Evolutionary conservation across 2,888 invertebrate genomes (phyloP).

Genomic region (Seladonia tumulorum): DNA sequence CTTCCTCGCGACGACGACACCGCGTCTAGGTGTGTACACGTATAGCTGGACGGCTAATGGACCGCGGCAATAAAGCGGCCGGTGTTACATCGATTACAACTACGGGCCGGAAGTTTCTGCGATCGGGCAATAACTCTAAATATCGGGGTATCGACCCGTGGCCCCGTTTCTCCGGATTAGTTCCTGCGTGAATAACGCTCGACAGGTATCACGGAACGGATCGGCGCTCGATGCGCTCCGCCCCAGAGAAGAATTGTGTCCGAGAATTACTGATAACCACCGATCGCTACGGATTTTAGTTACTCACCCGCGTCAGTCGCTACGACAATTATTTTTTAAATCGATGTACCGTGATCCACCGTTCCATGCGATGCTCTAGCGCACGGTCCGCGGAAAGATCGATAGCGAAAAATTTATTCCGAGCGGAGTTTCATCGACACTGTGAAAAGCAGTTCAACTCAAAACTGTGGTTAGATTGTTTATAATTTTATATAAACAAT

Average conservation of each 20-base stretch:
- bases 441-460: background rate
- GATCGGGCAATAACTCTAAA: slow-evolving; percentile 79
- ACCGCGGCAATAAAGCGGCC: slow-evolving; percentile 74
- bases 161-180: slow-evolving; percentile 76
- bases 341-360: background rate
- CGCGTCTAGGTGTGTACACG: slow-evolving; percentile 50
- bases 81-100: slow-evolving; percentile 77
- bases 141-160: slow-evolving; percentile 77
- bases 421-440: background rate
- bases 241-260: slow-evolving; percentile 4
- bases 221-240: background rate
- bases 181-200: slow-evolving; percentile 65
- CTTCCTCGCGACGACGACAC: slow-evolving; percentile 14
- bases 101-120: slow-evolving; percentile 71
- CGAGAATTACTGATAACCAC: slow-evolving; percentile 12
- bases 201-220: slow-evolving; percentile 17
- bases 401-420: background rate
- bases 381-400: background rate
- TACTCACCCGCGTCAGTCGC: background rate
- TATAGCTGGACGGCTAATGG: slow-evolving; percentile 68
- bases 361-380: background rate
- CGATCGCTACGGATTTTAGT: background rate
- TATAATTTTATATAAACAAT: background rate
- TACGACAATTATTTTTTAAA: background rate
- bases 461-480: background rate